Evolutionary conservation across 2,888 invertebrate species (phyloP), one percentile per base, ranked within the genome.

Genomic region (Dynastes maya): DNA sequence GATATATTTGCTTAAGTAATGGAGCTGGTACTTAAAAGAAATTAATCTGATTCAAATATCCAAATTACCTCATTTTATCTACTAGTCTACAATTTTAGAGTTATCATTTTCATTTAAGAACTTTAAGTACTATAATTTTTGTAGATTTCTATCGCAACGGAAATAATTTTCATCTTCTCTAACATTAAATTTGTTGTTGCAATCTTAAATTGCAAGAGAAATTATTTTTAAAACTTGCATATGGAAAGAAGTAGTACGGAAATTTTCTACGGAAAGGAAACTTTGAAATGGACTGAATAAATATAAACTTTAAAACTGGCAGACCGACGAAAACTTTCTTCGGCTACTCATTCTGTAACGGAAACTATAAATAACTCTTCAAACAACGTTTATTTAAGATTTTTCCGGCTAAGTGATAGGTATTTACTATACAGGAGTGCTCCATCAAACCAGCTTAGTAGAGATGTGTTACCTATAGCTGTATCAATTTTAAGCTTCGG

Each of bases 211-310:
- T 61, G 27, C 16, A 2, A 11, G 61, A 27, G 61, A 61, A 61
- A 61, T 61, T 61, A 61, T 61, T 61, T 61, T 61, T 61, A 61
- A 16, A 61, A 22, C 22, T 61, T 22, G 61, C 11, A 61, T 37
- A 61, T 9, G 6, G 27, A 61, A 11, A 22, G 29, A 9, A 22
- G 8, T 27, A 22, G 61, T 29, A 61, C 45, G 45, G 9, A 29
- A 22, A 22, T 27, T 61, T 61, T 61, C 6, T 22, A n/a, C 61
- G 61, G 4, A 61, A 22, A 61, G 61, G 45, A 61, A 22, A 61
- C 27, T 61, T 61, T 22, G 61, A 61, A 61, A 27, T 61, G 2
- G 61, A 9, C 61, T 3, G 16, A 61, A 22, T 61, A 61, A 61
- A 61, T 61, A 61, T 22, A 22, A 16, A 22, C 22, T 61, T 22